Evolutionary conservation across 92 coral and sea anemone species (phyloP), one percentile per base, ranked within the genome.

Genomic region (Epizoanthus stellaris): DNA sequence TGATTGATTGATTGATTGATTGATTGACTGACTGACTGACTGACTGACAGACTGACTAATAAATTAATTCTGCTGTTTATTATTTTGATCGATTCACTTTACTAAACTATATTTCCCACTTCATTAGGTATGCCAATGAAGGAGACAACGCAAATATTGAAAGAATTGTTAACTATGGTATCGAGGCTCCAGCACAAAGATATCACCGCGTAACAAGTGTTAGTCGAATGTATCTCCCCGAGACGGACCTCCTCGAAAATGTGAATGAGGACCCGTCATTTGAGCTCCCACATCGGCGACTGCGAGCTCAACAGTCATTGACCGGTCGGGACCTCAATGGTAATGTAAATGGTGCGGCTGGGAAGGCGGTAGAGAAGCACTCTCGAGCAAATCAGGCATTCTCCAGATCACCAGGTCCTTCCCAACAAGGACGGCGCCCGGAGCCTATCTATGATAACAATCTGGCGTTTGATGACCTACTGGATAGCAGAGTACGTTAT

Each of bases 391-490:
- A 47, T 21, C 17, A 2, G 60, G 75, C 4, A 15, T 43, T 70
- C 25, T 9, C 60, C 16, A 6, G 39, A 20, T 8, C 77, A 15
- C 6, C 77, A 25, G 19, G 30, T 11, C 42, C 59, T 19, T n/a
- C 77, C 6, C 12, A 3, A 15, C 4, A 20, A 6, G 77, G 20
- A 10, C 77, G n/a, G 60, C 77, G 60, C 47, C 34, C 14, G 36
- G 60, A 72, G 11, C 60, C 34, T 6, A 34, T 45, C 30, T 72
- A 43, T 49, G 77, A 72, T 45, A 47, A 72, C 60, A n/a, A 43
- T 11, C 40, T 72, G 77, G 77, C 39, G 17, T 72, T 72, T 21
- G 77, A 72, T 47, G 77, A 72, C 20, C 57, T 72, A 19, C 59
- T 72, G 16, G 77, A 45, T 12, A 47, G 23, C 16, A 72, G 77